Evolutionary conservation across 2,113 vertebrate species (phyloP), one percentile per base, ranked within the genome.

Genomic region (Orycteropus afer): DNA sequence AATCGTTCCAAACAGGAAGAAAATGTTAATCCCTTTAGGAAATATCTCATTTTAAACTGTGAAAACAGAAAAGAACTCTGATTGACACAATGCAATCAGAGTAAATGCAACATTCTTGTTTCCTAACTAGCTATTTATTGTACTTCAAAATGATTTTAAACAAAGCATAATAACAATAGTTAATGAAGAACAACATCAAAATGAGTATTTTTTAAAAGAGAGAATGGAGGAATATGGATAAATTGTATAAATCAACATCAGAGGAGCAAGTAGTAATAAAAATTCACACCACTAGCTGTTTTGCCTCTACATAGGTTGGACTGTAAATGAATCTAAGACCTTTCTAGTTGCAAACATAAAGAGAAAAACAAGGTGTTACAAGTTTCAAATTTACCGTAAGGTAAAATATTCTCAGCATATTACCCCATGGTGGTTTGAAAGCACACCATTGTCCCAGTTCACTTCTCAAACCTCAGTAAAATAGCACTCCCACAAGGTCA

Each of bases 1-100:
- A 96, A n/a, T 22, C 82, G 89, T 65, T 74, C 27, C 55, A 89
- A 86, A 80, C 15, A 91, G 45, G 59, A 88, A 88, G 18, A 95
- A 90, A 92, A 8, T 45, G 61, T 89, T 91, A 92, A 94, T 88
- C 34, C 73, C 53, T 90, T 86, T 71, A 82, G 83, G 69, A 94
- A 51, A n/a, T 83, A 76, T 92, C 32, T 95, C 86, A 76, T 23
- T 95, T 57, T 88, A 78, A 79, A 82, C 51, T 84, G 7, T 87
- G 29, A 79, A 53, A 76, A 51, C 78, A 42, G 14, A 87, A 88
- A 40, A 5, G 23, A 32, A 3, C 11, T 47, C 1, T 86, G 42
- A 88, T 15, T 63, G 78, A 78, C 61, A 74, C 3, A 51, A 37
- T 55, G 23, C 13, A 23, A 37, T 12, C 0, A 1, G 77, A 5